Evolutionary conservation across 2,888 invertebrate species (phyloP).

Genomic region (Pachymerium ferrugineum): DNA sequence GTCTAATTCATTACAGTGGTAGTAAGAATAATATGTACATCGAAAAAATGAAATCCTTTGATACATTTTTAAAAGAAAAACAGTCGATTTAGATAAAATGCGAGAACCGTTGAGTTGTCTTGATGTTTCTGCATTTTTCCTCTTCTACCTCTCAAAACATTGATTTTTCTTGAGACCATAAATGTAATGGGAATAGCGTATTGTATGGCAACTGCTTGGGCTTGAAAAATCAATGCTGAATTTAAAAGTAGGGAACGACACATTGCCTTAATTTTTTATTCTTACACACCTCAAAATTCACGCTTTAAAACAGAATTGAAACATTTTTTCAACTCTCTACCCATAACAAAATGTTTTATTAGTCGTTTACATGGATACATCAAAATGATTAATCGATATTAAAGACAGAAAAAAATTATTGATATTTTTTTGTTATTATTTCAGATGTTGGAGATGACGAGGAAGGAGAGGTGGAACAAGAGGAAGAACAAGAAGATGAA

Average conservation of each 20-base stretch:
- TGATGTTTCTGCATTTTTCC: slow-evolving; percentile 11
- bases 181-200: slow-evolving; percentile 27
- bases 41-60: too few species aligned
- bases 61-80: background rate
- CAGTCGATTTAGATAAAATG: background rate
- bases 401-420: too few species aligned
- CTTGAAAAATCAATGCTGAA: slow-evolving; percentile 24
- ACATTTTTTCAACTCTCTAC: too few species aligned
- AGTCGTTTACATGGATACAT: too few species aligned
- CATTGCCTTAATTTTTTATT: background rate
- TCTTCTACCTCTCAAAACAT: slow-evolving; percentile 19
- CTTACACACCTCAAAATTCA: too few species aligned
- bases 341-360: too few species aligned
- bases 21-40: too few species aligned
- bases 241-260: slow-evolving; percentile 19
- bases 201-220: slow-evolving; percentile 24
- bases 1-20: too few species aligned
- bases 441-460: slow-evolving; percentile 26
- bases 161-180: slow-evolving; percentile 27
- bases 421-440: background rate
- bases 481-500: slow-evolving; percentile 25
- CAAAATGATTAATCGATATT: too few species aligned
- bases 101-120: background rate
- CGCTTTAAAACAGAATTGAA: too few species aligned
- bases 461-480: slow-evolving; percentile 22